Evolutionary conservation across 2,113 vertebrate species (phyloP).

Genomic region (Psilopogon haemacephalus): DNA sequence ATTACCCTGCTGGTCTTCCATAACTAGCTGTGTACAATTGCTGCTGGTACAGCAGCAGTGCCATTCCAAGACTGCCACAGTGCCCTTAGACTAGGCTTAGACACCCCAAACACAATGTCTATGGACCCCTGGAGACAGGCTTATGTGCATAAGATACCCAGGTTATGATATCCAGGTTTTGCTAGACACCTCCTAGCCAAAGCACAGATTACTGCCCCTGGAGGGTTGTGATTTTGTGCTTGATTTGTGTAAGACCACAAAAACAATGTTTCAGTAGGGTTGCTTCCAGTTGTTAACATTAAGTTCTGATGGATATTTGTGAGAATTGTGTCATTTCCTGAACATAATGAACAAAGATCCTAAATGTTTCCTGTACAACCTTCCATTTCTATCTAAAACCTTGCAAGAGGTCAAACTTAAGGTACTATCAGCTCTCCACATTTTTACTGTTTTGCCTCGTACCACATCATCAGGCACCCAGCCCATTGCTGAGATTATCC

Average conservation of each 20-base stretch:
- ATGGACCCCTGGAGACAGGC: neutral
- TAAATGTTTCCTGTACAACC: neutral
- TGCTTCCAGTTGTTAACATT: neutral
- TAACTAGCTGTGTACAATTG: neutral
- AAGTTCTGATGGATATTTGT: neutral
- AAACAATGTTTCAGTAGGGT: neutral
- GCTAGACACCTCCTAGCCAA: neutral
- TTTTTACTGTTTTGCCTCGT: neutral
- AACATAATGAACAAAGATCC: neutral
- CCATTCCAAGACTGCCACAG: neutral
- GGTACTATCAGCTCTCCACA: neutral
- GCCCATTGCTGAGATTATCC: neutral
- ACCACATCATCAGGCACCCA: neutral
- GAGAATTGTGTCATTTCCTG: neutral
- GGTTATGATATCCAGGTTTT: neutral
- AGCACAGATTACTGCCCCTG: neutral
- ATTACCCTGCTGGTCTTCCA: neutral
- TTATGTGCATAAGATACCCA: neutral
- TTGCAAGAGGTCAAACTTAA: neutral
- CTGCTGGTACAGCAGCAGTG: rapidly evolving
- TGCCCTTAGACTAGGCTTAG: neutral
- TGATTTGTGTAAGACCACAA: neutral
- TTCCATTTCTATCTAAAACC: neutral
- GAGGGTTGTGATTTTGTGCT: neutral
- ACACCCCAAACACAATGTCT: neutral